A percentile compares a stretch with the other conserved stretches of the same genome.
These are phyloP conservation scores for Argyrosomus japonicus DNA, from an alignment of 2,113 vertebrate species.

Conservation along the genomic window DNA sequence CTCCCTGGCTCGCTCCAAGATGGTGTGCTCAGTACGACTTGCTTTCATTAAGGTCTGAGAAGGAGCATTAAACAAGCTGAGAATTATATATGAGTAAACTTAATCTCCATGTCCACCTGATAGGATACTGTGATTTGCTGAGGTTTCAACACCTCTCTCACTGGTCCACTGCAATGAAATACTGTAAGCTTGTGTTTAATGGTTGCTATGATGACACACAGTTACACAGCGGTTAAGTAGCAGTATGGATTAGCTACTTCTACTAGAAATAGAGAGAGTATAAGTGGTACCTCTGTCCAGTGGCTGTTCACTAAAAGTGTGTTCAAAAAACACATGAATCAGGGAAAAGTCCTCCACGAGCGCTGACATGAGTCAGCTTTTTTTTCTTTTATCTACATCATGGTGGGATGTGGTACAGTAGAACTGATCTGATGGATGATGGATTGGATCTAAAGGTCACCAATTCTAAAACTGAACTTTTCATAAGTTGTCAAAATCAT, in stretches of 20 bases:
- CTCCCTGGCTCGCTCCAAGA: conserved; percentile 71
- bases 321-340: neutral
- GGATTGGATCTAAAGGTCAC: neutral
- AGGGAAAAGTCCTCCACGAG: neutral
- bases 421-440: neutral
- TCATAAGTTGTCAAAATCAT: neutral
- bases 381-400: too few species aligned
- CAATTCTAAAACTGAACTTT: neutral
- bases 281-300: neutral
- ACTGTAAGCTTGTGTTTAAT: neutral
- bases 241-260: neutral
- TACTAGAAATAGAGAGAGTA: neutral
- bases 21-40: conserved; percentile 41
- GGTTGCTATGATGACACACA: neutral
- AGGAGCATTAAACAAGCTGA: neutral
- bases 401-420: too few species aligned
- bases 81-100: neutral
- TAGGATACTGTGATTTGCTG: neutral
- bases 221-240: neutral
- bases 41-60: conserved; percentile 77
- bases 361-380: too few species aligned
- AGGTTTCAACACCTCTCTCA: neutral
- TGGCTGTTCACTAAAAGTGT: neutral
- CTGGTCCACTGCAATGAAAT: neutral
- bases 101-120: neutral